Evolutionary conservation across 2,113 vertebrate genomes (phyloP).

Genomic region (Falcunculus frontatus): DNA sequence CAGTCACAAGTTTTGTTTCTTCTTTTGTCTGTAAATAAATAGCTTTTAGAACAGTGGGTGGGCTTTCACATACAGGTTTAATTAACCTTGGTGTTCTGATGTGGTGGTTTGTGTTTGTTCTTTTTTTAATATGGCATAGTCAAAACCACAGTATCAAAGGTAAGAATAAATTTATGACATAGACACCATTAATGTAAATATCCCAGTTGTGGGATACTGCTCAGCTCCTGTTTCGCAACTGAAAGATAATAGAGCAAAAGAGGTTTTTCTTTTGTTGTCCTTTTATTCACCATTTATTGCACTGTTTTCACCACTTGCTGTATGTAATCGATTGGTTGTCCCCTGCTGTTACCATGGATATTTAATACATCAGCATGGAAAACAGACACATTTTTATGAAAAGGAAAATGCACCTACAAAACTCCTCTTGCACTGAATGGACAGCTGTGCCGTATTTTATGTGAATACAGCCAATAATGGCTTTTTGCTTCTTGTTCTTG

Average conservation of each 20-base stretch:
- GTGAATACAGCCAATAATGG: background rate
- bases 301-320: background rate
- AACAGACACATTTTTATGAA: background rate
- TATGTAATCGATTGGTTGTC: background rate
- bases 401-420: background rate
- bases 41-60: background rate
- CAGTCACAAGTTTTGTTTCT: background rate
- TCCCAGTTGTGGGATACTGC: background rate
- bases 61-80: background rate
- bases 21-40: background rate
- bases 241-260: background rate
- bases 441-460: background rate
- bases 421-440: background rate
- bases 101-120: background rate
- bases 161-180: background rate
- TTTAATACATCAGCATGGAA: background rate
- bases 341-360: conserved; percentile 15
- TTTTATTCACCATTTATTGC: background rate
- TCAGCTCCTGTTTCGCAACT: background rate
- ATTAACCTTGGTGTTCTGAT: background rate
- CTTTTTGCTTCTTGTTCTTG: background rate
- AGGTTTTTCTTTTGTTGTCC: background rate
- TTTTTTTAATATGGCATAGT: background rate
- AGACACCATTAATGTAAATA: background rate
- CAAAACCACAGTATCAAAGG: background rate